Evolutionary conservation across 2,797 vertebrate species (phyloP).

Genomic region (Epinephelus malabaricus): DNA sequence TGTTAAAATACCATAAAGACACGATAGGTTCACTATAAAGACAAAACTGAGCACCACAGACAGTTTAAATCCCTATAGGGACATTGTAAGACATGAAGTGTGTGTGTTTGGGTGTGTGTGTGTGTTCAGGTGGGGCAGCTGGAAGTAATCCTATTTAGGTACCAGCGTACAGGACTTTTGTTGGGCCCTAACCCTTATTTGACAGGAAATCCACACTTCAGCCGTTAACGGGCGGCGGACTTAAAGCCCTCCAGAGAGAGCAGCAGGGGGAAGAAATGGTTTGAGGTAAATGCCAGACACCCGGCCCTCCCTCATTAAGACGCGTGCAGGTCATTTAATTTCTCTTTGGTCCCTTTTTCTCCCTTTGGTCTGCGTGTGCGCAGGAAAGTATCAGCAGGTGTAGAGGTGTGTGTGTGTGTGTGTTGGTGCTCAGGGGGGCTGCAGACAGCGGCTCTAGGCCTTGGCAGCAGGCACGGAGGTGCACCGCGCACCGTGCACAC

Average conservation of each 20-base stretch:
- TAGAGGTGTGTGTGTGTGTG: conserved; percentile 51
- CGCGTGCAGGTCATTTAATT: conserved; percentile 80
- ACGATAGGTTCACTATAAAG: conserved; percentile 63
- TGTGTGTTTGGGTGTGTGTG: conserved; percentile 36
- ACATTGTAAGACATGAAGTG: conserved; percentile 50
- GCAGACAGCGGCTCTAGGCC: conserved; percentile 31
- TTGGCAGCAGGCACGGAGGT: conserved; percentile 56
- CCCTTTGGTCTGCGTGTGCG: conserved; percentile 62
- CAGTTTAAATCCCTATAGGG: conserved; percentile 56
- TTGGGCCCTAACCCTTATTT: conserved; percentile 84
- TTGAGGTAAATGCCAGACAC: conserved; percentile 79
- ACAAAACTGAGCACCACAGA: conserved; percentile 50
- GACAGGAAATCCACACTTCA: conserved; percentile 88
- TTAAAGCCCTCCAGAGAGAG: conserved; percentile 84
- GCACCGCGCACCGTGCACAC: conserved; percentile 60
- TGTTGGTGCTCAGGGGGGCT: conserved; percentile 18
- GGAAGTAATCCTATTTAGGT: conserved; percentile 85
- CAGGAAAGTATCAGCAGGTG: conserved; percentile 78
- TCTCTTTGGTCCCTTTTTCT: conserved; percentile 70
- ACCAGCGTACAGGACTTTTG: conserved; percentile 78
- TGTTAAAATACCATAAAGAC: conserved; percentile 57
- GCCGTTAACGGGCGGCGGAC: conserved; percentile 82
- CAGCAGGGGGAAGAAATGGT: conserved; percentile 65
- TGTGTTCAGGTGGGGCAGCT: conserved; percentile 77
- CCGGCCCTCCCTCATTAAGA: conserved; percentile 81